phyloP scores from a whole-genome alignment of 2,888 invertebrate genomes.

The Phorcus lineatus region DNA sequence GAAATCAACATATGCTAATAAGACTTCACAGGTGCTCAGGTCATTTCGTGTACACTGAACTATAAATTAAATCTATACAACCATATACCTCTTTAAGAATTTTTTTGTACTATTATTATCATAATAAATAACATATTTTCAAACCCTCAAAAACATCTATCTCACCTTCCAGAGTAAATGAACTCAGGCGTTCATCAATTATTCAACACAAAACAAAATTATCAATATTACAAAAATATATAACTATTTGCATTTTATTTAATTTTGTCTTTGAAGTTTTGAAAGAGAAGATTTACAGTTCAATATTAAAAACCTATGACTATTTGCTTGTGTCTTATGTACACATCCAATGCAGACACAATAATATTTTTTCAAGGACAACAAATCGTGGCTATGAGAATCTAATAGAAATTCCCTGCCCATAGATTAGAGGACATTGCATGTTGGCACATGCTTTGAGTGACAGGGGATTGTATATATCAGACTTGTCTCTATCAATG shows the following conservation, averaged over 20 bases:
- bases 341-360: not conserved
- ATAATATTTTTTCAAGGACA: not conserved
- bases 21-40: not conserved
- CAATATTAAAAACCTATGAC: not conserved
- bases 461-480: not conserved
- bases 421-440: not conserved
- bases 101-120: too few species aligned
- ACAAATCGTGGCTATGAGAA: not conserved
- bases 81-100: too few species aligned
- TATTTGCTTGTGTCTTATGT: not conserved
- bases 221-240: not conserved
- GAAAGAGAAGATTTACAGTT: not conserved
- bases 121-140: too few species aligned
- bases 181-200: not conserved
- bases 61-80: not conserved
- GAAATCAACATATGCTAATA: constrained; percentile 11
- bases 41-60: not conserved
- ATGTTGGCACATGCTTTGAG: not conserved
- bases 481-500: constrained; percentile 4
- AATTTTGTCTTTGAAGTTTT: not conserved
- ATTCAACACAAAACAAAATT: not conserved
- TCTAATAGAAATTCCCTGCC: not conserved
- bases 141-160: too few species aligned
- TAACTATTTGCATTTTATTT: not conserved
- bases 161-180: too few species aligned